Evolutionary conservation across 2,113 vertebrate genomes (phyloP).

Genomic region (Illadopsis cleaveri): DNA sequence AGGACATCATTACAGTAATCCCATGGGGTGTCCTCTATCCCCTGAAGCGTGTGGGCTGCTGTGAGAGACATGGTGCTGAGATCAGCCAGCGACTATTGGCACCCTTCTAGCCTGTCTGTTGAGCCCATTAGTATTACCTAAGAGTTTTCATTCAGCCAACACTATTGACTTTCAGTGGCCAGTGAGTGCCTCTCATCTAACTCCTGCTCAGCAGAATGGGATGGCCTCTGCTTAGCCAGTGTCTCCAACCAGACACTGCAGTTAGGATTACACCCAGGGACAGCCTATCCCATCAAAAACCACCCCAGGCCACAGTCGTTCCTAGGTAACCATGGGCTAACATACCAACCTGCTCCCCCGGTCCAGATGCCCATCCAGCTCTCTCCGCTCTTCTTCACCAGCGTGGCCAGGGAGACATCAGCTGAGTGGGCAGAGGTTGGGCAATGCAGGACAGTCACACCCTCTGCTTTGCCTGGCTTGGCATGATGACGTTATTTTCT

Average conservation of each 20-base stretch:
- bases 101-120: background rate
- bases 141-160: background rate
- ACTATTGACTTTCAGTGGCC: background rate
- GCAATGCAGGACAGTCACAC: background rate
- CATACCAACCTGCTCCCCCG: background rate
- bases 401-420: fast-evolving
- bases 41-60: background rate
- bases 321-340: background rate
- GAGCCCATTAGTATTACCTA: background rate
- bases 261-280: background rate
- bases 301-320: background rate
- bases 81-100: background rate
- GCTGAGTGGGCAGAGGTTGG: background rate
- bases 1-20: background rate
- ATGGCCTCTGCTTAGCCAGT: background rate
- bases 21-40: background rate
- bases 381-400: background rate
- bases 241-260: background rate
- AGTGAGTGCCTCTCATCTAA: background rate
- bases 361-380: background rate
- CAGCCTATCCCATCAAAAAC: background rate
- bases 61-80: background rate
- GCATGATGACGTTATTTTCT: background rate
- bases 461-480: background rate
- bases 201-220: background rate